Conservation (phyloP, 2,888 invertebrate species). For the Caenorhabditis sinica region DNA sequence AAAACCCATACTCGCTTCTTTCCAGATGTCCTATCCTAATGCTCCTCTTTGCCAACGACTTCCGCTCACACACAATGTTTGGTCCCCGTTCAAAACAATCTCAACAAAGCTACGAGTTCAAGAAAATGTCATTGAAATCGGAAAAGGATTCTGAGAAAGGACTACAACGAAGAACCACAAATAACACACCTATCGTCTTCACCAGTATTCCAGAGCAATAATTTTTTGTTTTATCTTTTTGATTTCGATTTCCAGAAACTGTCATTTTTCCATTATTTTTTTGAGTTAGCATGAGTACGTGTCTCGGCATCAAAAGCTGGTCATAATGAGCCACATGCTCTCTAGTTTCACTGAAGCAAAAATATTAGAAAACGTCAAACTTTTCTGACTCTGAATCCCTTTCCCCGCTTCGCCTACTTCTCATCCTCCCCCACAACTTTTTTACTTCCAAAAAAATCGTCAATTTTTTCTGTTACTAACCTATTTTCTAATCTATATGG, state of each 20-base stretch:
- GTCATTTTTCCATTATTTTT: background rate
- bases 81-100: background rate
- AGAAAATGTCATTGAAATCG: no score
- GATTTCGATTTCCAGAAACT: background rate
- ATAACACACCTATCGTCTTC: background rate
- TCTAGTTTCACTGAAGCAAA: background rate
- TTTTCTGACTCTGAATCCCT: background rate
- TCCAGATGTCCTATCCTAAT: slow-evolving; percentile 11
- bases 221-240: background rate
- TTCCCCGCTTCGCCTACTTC: background rate
- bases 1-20: background rate
- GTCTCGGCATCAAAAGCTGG: no score
- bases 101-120: background rate
- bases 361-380: background rate
- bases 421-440: background rate
- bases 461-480: no score
- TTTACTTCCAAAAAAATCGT: background rate
- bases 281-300: no score
- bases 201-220: background rate
- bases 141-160: no score
- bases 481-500: slow-evolving; percentile 1
- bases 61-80: slow-evolving; percentile 1
- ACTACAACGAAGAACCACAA: background rate
- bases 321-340: background rate
- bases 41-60: slow-evolving; percentile 1